Base-by-base conservation (phyloP, 2,797 vertebrate species). In the Catostomus latipinnis region DNA sequence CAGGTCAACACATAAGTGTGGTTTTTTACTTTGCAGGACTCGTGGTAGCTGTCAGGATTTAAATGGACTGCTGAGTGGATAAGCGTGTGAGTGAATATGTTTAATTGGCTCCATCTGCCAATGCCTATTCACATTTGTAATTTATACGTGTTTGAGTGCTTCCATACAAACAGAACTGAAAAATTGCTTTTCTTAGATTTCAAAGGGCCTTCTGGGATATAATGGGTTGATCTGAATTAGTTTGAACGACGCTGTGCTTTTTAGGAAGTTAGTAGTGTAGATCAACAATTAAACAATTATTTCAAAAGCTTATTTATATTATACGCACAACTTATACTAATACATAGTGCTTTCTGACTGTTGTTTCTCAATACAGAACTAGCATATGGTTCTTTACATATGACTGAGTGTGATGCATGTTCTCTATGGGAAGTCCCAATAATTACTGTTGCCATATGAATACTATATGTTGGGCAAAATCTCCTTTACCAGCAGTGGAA, bases 31-130 rank as follows among this genome's bases (percentile, higher is more conserved):
- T 2, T 45, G 22, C 46, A n/a, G 22, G 18, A 3, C 4, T 54
- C 71, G 65, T 22, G 0, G 18, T 53, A 48, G 34, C 60, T 65
- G 62, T 79, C 75, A 76, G 45, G 66, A 78, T 13, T 58, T 43
- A 70, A 49, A 34, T 49, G 34, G 34, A 85, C 78, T 45, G 1
- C 56, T 46, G 34, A 52, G 6, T 76, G 50, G 60, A 79, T 71
- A 74, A 66, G 60, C 22, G 63, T 60, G 49, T 70, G 46, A 57
- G 12, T 12, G 12, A 34, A 56, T 49, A 11, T 6, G 14, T 65
- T 74, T 81, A 81, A 86, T 70, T 62, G 78, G 9, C 57, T 75
- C 79, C 81, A 79, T 63, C 57, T 83, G 78, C 16, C 50, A 71
- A 66, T 74, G 18, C 4, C 5, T n/a, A 68, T 74, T 71, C 0